Evolutionary conservation across 2,888 invertebrate genomes (phyloP).

Genomic region (Lomographa bimaculata): DNA sequence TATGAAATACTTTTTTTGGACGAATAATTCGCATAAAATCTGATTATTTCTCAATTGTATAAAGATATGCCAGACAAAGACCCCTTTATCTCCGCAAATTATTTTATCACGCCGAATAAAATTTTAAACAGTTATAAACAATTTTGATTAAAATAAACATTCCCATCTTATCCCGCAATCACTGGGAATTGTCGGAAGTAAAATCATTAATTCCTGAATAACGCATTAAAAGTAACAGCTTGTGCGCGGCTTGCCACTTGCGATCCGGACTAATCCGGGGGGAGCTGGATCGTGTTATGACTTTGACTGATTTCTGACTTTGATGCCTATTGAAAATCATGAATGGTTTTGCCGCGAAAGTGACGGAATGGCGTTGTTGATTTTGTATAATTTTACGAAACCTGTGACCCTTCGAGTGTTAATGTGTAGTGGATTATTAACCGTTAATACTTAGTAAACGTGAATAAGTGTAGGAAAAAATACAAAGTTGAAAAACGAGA

Average conservation of each 20-base stretch:
- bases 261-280: conserved; percentile 1
- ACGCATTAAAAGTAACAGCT: conserved; percentile 83
- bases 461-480: too few species aligned
- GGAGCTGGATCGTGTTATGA: conserved; percentile 11
- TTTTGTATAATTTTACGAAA: too few species aligned
- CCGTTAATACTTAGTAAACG: too few species aligned
- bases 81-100: conserved; percentile 18
- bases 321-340: conserved; percentile 9
- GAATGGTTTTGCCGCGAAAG: too few species aligned
- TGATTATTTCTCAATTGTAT: too few species aligned
- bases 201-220: conserved; percentile 81
- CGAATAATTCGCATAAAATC: too few species aligned
- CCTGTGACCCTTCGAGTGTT: too few species aligned
- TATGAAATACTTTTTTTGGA: too few species aligned
- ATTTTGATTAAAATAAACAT: conserved; percentile 58
- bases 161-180: conserved; percentile 56
- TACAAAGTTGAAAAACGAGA: too few species aligned
- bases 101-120: conserved; percentile 38
- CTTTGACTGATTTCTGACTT: conserved; percentile 11
- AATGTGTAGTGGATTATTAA: too few species aligned
- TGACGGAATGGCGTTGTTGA: too few species aligned
- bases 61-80: too few species aligned
- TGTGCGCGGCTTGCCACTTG: conserved; percentile 56
- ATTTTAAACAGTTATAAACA: conserved; percentile 51
- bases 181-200: conserved; percentile 71